Conservation (phyloP, 1,140 invertebrate species). For the Mycetomoellerius zeteki region DNA sequence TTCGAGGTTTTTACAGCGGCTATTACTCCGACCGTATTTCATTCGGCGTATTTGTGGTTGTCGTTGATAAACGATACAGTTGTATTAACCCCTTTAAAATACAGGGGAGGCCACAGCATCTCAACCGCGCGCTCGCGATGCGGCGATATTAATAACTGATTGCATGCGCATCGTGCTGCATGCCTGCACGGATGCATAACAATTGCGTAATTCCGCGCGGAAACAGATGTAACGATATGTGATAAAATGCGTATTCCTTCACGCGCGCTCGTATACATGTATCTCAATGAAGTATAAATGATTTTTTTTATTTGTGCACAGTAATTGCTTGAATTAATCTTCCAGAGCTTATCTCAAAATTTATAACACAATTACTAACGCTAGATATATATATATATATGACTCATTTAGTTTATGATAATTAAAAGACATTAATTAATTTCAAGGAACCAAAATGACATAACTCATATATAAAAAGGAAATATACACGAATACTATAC, state of each 20-base stretch:
- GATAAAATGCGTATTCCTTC: neutral
- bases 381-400: too few relatives aligned
- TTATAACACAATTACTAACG: too few relatives aligned
- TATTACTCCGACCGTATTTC: constrained; percentile 78
- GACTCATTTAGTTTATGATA: too few relatives aligned
- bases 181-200: constrained; percentile 54
- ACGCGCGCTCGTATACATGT: neutral
- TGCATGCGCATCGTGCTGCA: constrained; percentile 52
- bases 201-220: constrained; percentile 67
- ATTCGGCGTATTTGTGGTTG: constrained; percentile 76
- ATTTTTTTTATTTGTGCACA: neutral
- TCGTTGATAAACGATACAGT: constrained; percentile 80
- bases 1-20: constrained; percentile 71
- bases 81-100: constrained; percentile 75
- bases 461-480: too few relatives aligned
- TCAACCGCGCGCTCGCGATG: constrained; percentile 46
- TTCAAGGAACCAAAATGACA: too few relatives aligned
- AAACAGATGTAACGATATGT: constrained; percentile 39
- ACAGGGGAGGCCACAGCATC: constrained; percentile 37
- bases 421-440: too few relatives aligned
- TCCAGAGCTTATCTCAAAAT: too few relatives aligned
- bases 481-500: too few relatives aligned
- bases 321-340: constrained; percentile 14
- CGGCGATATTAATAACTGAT: constrained; percentile 71
- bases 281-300: constrained; percentile 1